Percentiles rank a stretch among this genome's conserved stretches.
phyloP scores from a whole-genome alignment of 1,140 invertebrate genomes.

The Sitobion miscanthi region DNA sequence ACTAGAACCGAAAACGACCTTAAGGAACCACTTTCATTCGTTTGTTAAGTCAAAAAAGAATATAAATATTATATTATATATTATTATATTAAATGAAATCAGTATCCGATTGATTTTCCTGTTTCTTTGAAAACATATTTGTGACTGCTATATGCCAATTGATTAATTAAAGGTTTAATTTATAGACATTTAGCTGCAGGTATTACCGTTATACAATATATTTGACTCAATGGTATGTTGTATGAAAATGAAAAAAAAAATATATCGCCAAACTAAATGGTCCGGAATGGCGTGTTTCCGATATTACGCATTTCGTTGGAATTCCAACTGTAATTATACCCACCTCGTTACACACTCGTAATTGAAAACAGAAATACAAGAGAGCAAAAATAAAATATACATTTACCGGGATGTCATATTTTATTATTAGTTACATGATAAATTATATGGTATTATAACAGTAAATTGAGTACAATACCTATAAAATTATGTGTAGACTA shows the following conservation, averaged over 20 bases:
- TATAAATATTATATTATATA: neutral
- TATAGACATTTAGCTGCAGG: neutral
- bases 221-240: neutral
- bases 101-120: neutral
- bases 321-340: neutral
- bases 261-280: slow-evolving; percentile 1
- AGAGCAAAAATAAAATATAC: slow-evolving; percentile 4
- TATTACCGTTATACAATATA: neutral
- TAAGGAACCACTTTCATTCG: neutral
- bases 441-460: neutral
- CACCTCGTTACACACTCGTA: neutral
- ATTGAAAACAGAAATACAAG: neutral
- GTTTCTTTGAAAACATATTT: neutral
- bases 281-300: neutral
- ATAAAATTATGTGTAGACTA: neutral
- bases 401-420: neutral
- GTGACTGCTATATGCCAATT: neutral
- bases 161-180: neutral
- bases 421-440: neutral
- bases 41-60: neutral
- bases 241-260: neutral
- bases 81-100: neutral
- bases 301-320: slow-evolving; percentile 1
- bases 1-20: neutral
- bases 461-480: neutral